Percentiles rank a stretch among this genome's conserved stretches.
These are phyloP conservation scores for Catocala sponsa DNA, from an alignment of 2,888 invertebrate genomes.

Conservation along the genomic window DNA sequence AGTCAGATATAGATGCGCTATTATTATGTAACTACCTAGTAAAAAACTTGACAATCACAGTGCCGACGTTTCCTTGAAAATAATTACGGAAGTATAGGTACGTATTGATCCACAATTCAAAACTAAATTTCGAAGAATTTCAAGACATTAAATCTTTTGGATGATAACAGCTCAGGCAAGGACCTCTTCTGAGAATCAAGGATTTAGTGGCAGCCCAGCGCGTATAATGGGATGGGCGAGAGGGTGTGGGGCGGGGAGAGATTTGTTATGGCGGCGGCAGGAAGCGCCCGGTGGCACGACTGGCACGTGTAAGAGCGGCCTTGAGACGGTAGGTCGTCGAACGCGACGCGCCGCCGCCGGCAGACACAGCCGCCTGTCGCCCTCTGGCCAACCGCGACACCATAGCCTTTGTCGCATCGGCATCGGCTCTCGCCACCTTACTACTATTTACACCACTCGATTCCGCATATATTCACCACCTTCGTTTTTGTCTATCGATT, in stretches of 20 bases:
- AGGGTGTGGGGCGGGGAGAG: slow-evolving; percentile 74
- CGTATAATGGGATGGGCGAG: slow-evolving; percentile 53
- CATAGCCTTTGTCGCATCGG: slow-evolving; percentile 66
- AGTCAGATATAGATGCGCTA: not conserved
- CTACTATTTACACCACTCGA: slow-evolving; percentile 41
- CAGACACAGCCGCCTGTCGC: slow-evolving; percentile 69
- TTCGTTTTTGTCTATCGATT: slow-evolving; percentile 18
- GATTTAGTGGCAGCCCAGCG: slow-evolving; percentile 36
- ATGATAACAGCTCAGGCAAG: slow-evolving; percentile 24
- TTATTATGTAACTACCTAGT: slow-evolving; percentile 6
- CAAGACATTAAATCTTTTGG: slow-evolving; percentile 25
- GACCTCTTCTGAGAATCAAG: slow-evolving; percentile 45
- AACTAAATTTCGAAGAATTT: slow-evolving; percentile 15
- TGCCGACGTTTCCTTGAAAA: not conserved
- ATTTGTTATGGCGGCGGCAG: slow-evolving; percentile 85
- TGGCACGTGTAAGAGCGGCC: slow-evolving; percentile 85
- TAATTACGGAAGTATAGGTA: slow-evolving; percentile 9
- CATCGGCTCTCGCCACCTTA: slow-evolving; percentile 55
- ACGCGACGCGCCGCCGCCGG: slow-evolving; percentile 71
- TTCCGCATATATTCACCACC: slow-evolving; percentile 12
- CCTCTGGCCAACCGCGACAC: slow-evolving; percentile 65
- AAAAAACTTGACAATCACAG: not conserved
- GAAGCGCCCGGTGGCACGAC: slow-evolving; percentile 81
- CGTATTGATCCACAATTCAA: slow-evolving; percentile 9
- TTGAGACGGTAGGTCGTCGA: slow-evolving; percentile 84